phyloP scores from a whole-genome alignment of 2,888 invertebrate genomes.

The Phania funesta region DNA sequence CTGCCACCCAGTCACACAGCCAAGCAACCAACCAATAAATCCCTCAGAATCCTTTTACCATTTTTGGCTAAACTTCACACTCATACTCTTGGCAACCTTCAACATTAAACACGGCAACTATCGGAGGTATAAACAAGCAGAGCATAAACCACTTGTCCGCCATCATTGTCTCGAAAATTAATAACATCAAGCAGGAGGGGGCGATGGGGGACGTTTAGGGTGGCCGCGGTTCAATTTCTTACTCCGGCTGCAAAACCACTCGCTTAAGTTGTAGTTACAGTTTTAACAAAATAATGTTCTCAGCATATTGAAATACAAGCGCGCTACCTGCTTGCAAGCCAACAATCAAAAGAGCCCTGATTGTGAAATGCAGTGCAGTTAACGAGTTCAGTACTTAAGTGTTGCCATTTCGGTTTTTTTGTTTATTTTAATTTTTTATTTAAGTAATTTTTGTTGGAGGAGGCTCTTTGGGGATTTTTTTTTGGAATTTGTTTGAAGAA shows the following conservation, averaged over 20 bases:
- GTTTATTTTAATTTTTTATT: slow-evolving; percentile 2
- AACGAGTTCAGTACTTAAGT: slow-evolving; percentile 58
- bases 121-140: slow-evolving; percentile 51
- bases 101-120: slow-evolving; percentile 50
- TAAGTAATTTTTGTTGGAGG: slow-evolving; percentile 11
- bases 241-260: neutral
- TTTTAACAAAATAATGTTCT: neutral
- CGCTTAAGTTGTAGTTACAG: slow-evolving; percentile 15
- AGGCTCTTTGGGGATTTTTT: slow-evolving; percentile 26
- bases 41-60: neutral
- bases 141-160: slow-evolving; percentile 63
- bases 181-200: slow-evolving; percentile 40
- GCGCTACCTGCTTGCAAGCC: neutral
- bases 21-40: slow-evolving; percentile 30
- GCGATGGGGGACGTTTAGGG: neutral
- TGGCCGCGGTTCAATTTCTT: slow-evolving; percentile 32
- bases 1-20: neutral
- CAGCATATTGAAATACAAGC: neutral
- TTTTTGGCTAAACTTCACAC: slow-evolving; percentile 5
- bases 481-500: neutral
- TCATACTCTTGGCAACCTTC: slow-evolving; percentile 33
- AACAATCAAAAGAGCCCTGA: slow-evolving; percentile 10
- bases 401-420: slow-evolving; percentile 49
- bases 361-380: slow-evolving; percentile 24
- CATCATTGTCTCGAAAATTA: slow-evolving; percentile 65